Evolutionary conservation across 2,888 invertebrate genomes (phyloP).

Genomic region (Gibbula magus): DNA sequence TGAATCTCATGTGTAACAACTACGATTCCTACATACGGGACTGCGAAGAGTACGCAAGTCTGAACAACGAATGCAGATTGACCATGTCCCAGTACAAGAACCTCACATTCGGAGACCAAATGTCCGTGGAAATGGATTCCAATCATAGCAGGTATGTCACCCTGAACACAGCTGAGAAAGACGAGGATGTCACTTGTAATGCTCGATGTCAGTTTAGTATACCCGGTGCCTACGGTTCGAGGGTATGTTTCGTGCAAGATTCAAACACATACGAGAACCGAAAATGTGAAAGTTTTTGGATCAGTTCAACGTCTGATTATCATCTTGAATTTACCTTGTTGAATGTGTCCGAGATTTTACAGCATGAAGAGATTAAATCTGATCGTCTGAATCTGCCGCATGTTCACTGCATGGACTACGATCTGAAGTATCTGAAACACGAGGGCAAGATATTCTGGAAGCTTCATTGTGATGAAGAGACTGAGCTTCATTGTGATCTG

Average conservation of each 20-base stretch:
- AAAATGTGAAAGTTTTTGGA: constrained; percentile 40
- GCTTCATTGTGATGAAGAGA: constrained; percentile 56
- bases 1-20: constrained; percentile 56
- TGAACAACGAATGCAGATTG: constrained; percentile 10
- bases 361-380: constrained; percentile 25
- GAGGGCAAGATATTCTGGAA: constrained; percentile 49
- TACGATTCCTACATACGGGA: constrained; percentile 60
- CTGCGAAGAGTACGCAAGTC: constrained; percentile 41
- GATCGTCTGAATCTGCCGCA: constrained; percentile 24
- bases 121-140: not conserved
- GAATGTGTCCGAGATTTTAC: constrained; percentile 35
- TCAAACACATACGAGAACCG: constrained; percentile 24
- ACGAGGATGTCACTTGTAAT: constrained; percentile 33
- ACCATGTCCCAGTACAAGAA: constrained; percentile 27
- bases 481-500: constrained; percentile 51
- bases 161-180: not conserved
- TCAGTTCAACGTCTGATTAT: constrained; percentile 29
- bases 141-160: not conserved
- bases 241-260: constrained; percentile 46
- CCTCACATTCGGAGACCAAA: not conserved
- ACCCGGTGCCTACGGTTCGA: constrained; percentile 29
- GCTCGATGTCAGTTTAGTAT: constrained; percentile 38
- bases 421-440: constrained; percentile 53
- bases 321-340: constrained; percentile 34
- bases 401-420: constrained; percentile 51